Conservation (phyloP, 2,113 vertebrate species). For the Hydropotes inermis region DNA sequence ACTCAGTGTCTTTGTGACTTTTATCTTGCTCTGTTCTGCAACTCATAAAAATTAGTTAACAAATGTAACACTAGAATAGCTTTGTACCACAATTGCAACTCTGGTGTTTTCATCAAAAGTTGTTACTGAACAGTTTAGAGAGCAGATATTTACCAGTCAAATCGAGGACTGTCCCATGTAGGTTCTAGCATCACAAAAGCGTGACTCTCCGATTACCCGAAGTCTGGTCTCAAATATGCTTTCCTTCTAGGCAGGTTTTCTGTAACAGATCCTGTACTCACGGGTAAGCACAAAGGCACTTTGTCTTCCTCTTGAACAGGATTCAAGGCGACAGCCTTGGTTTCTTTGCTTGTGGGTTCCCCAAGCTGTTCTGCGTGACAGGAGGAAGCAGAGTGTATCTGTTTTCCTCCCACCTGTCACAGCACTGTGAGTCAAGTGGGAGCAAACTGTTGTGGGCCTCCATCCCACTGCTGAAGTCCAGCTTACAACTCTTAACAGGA, state of each 20-base stretch:
- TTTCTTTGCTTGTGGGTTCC: not conserved
- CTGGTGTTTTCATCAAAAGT: not conserved
- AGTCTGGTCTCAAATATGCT: conserved; percentile 27
- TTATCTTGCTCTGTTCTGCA: not conserved
- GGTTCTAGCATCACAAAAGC: not conserved
- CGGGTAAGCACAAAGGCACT: not conserved
- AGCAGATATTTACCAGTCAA: not conserved
- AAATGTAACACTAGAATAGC: not conserved
- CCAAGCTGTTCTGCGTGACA: not conserved
- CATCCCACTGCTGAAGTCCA: not conserved
- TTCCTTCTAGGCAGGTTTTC: conserved; percentile 14
- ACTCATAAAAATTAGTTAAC: not conserved
- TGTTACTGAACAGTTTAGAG: not conserved
- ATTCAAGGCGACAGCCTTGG: not conserved
- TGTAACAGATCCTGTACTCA: not conserved
- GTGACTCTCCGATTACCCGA: not conserved
- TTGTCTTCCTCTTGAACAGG: conserved; percentile 30
- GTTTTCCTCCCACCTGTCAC: not conserved
- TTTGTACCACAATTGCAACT: not conserved
- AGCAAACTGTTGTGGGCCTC: not conserved
- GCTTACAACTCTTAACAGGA: not conserved
- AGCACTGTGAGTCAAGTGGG: not conserved
- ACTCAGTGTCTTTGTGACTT: not conserved
- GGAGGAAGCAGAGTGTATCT: not conserved
- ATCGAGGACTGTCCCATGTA: not conserved